Conservation (phyloP, 2,797 vertebrate species). For the Danio aesculapii region DNA sequence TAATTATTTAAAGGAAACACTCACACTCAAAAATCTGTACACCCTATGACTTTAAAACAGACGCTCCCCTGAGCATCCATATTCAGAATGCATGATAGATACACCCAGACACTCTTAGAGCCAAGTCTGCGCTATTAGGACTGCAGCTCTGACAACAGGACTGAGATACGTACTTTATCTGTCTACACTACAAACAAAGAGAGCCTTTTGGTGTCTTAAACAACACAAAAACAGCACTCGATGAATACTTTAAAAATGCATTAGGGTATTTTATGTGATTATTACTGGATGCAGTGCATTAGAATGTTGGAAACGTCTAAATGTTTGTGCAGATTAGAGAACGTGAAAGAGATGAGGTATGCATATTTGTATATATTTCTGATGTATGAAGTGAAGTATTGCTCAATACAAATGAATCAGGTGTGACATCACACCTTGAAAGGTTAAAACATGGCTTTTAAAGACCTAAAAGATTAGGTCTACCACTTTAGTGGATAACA, state of each 20-base stretch:
- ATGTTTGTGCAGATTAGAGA: background rate
- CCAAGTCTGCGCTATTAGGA: background rate
- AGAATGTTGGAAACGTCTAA: background rate
- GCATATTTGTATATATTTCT: background rate
- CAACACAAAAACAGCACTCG: background rate
- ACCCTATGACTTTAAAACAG: background rate
- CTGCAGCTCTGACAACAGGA: constrained; percentile 6
- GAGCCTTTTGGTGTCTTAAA: background rate
- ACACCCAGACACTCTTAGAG: constrained; percentile 7
- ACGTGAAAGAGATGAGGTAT: background rate
- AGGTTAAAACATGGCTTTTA: background rate
- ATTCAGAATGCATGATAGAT: constrained; percentile 9
- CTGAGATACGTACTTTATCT: constrained; percentile 23
- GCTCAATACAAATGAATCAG: background rate
- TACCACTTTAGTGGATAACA: background rate
- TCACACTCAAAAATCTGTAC: background rate
- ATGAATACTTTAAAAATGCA: background rate
- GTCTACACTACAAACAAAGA: background rate
- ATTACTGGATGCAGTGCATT: background rate
- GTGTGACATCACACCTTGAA: background rate
- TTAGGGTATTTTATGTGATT: background rate
- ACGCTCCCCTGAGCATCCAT: background rate
- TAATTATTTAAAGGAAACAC: background rate
- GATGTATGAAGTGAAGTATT: background rate
- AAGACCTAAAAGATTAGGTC: background rate